These are phyloP conservation scores for Gasterosteus aculeatus DNA, from an alignment of 2,113 vertebrate genomes.

Conservation along the genomic window DNA sequence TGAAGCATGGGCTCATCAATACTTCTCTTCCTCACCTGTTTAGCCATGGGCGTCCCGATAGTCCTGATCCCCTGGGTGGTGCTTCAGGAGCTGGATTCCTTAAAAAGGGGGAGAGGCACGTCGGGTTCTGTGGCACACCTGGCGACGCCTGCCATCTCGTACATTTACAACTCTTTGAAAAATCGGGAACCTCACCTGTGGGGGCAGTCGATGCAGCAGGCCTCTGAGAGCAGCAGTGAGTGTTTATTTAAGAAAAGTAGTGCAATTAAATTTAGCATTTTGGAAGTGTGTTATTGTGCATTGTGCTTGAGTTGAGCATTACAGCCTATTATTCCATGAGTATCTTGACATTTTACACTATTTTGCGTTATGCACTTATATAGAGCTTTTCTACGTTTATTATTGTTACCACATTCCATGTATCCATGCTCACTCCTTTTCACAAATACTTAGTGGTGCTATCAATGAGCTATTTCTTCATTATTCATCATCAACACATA, in stretches of 20 bases:
- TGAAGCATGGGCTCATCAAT: not conserved
- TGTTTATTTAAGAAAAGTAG: not conserved
- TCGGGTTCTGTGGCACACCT: slow-evolving; percentile 83
- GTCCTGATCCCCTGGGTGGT: slow-evolving; percentile 95
- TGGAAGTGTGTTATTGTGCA: not conserved
- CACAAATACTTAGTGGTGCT: slow-evolving; percentile 44
- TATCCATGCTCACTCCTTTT: not conserved
- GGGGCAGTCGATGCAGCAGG: slow-evolving; percentile 97
- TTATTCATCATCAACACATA: not conserved
- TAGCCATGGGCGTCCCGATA: slow-evolving; percentile 83
- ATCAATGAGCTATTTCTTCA: not conserved
- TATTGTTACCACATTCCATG: not conserved
- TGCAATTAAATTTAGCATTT: not conserved
- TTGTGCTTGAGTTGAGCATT: not conserved
- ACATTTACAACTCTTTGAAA: slow-evolving; percentile 87
- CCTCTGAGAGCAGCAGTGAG: slow-evolving; percentile 87
- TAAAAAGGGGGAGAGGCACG: slow-evolving; percentile 85
- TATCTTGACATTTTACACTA: not conserved
- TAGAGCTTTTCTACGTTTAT: not conserved
- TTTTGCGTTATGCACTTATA: not conserved
- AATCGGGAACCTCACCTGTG: slow-evolving; percentile 83
- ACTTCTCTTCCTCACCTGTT: not conserved
- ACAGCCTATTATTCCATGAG: not conserved
- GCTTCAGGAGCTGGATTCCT: slow-evolving; percentile 90
- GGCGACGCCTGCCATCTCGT: slow-evolving; percentile 89